phyloP scores from a whole-genome alignment of 1,140 invertebrate species.

The Pseudomyrmex flavicornis region DNA sequence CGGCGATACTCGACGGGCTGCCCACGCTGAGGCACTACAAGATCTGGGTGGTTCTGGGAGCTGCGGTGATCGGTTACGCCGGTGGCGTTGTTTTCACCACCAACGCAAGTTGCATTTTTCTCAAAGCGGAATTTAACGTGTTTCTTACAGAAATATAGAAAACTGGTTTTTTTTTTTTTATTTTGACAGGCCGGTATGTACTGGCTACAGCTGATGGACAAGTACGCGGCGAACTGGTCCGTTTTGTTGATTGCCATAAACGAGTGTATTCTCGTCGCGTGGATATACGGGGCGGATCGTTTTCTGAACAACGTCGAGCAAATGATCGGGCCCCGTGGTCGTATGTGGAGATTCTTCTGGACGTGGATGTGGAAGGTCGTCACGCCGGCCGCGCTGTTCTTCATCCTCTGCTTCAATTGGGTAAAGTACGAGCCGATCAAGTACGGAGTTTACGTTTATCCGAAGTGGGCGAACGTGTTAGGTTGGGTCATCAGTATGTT shows the following conservation, averaged over 20 bases:
- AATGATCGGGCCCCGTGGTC: conserved; percentile 91
- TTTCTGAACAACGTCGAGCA: conserved; percentile 92
- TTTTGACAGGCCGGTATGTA: conserved; percentile 90
- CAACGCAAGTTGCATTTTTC: conserved; percentile 86
- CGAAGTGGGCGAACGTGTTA: conserved; percentile 91
- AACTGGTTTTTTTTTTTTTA: conserved; percentile 60
- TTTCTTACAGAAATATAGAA: background rate
- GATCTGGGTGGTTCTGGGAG: conserved; percentile 89
- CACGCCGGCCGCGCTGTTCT: conserved; percentile 91
- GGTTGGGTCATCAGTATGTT: conserved; percentile 91
- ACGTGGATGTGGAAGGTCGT: conserved; percentile 92
- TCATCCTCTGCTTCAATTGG: conserved; percentile 93
- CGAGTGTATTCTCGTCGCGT: conserved; percentile 92
- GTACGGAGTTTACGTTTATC: conserved; percentile 91
- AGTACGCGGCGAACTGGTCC: conserved; percentile 94
- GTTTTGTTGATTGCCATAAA: conserved; percentile 92
- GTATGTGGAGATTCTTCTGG: conserved; percentile 92
- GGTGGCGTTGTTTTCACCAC: conserved; percentile 92
- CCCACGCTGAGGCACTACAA: conserved; percentile 90
- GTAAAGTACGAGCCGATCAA: conserved; percentile 91
- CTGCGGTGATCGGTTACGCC: conserved; percentile 90
- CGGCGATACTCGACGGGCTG: conserved; percentile 91
- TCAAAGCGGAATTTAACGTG: background rate
- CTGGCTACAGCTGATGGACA: conserved; percentile 94
- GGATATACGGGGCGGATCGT: conserved; percentile 93